Percentiles rank a stretch among this genome's conserved stretches.
These are phyloP conservation scores for Spodoptera exigua DNA, from an alignment of 2,888 invertebrate genomes.

Conservation along the genomic window DNA sequence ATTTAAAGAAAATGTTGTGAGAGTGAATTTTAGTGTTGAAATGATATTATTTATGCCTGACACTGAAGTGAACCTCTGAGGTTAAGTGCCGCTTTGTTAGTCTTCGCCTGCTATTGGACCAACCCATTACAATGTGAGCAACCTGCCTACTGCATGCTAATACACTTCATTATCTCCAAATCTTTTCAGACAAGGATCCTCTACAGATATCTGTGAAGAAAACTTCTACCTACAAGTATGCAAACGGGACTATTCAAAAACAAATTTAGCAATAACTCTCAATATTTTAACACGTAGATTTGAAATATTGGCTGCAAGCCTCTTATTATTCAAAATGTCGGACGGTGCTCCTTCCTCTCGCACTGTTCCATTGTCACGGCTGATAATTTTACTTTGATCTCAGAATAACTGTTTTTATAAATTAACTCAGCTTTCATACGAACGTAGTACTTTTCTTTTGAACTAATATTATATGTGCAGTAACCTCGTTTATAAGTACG, in stretches of 20 bases:
- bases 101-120: not conserved
- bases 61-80: too few species aligned
- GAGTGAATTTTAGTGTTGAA: too few species aligned
- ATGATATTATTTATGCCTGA: too few species aligned
- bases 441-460: slow-evolving; percentile 26
- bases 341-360: slow-evolving; percentile 2
- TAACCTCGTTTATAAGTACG: slow-evolving; percentile 28
- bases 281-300: slow-evolving; percentile 8
- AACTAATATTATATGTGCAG: slow-evolving; percentile 31
- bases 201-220: slow-evolving; percentile 11
- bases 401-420: slow-evolving; percentile 21
- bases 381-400: slow-evolving; percentile 23
- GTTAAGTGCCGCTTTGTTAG: not conserved
- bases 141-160: not conserved
- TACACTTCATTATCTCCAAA: not conserved
- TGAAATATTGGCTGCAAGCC: slow-evolving; percentile 5
- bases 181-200: not conserved
- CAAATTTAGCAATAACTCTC: slow-evolving; percentile 15
- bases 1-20: too few species aligned
- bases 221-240: slow-evolving; percentile 14
- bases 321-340: not conserved
- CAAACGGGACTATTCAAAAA: slow-evolving; percentile 15
- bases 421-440: slow-evolving; percentile 18
- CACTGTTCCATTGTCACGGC: slow-evolving; percentile 8
- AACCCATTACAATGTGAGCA: not conserved